Conservation (phyloP, 2,888 invertebrate species). For the Drosophila histrio region DNA sequence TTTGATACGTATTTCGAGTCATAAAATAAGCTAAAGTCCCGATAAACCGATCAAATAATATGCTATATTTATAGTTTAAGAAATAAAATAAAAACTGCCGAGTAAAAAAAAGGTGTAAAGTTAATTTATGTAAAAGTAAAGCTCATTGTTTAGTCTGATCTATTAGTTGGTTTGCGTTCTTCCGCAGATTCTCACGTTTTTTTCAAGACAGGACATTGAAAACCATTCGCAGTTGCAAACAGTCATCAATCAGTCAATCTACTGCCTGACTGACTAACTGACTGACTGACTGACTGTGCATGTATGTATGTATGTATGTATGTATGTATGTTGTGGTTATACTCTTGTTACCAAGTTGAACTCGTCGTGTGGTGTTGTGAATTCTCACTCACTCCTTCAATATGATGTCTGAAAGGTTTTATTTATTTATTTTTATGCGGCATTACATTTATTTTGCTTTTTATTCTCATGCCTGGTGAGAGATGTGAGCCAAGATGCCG, state of each 20-base stretch:
- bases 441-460: constrained; percentile 73
- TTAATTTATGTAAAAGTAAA: constrained; percentile 18
- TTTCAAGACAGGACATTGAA: constrained; percentile 15
- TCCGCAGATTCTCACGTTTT: constrained; percentile 23
- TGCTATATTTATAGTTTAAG: constrained; percentile 3
- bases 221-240: background rate
- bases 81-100: background rate
- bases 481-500: constrained; percentile 18
- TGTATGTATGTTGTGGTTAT: constrained; percentile 1
- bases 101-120: constrained; percentile 13
- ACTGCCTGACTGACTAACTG: constrained; percentile 21
- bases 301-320: background rate
- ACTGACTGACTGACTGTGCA: background rate
- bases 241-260: constrained; percentile 52
- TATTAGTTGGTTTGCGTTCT: constrained; percentile 16
- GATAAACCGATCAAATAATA: constrained; percentile 1
- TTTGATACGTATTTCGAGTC: background rate
- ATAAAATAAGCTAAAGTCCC: background rate
- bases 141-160: constrained; percentile 20
- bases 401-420: constrained; percentile 52
- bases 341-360: constrained; percentile 13
- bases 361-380: background rate
- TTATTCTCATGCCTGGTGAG: constrained; percentile 64
- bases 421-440: constrained; percentile 71
- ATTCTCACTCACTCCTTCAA: constrained; percentile 10